These are phyloP conservation scores for Podilymbus podiceps DNA, from an alignment of 2,113 vertebrate genomes.

Conservation along the genomic window DNA sequence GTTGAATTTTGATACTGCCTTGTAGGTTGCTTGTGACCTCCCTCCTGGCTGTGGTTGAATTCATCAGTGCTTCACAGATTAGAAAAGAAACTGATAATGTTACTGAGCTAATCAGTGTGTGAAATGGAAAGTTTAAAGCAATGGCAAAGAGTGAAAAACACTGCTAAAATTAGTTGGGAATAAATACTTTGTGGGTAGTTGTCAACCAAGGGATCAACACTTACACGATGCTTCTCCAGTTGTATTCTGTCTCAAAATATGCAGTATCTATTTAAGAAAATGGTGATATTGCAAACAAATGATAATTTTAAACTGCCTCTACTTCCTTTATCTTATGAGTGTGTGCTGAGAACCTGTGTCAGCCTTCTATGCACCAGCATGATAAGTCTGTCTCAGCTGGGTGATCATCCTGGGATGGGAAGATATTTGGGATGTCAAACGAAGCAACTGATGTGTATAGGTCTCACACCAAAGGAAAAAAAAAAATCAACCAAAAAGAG, in stretches of 20 bases:
- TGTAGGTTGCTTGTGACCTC: not conserved
- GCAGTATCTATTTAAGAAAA: not conserved
- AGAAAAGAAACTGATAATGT: constrained; percentile 17
- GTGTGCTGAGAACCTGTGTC: not conserved
- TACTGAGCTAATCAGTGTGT: constrained; percentile 6
- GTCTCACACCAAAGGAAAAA: not conserved
- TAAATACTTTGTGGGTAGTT: not conserved
- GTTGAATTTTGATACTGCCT: constrained; percentile 28
- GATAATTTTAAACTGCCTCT: not conserved
- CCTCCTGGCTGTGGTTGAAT: not conserved
- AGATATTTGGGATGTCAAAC: not conserved
- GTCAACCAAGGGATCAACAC: not conserved
- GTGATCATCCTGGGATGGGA: not conserved
- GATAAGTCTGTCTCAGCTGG: not conserved
- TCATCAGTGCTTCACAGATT: not conserved
- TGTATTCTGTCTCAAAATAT: not conserved
- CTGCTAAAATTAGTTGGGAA: not conserved
- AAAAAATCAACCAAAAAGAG: not conserved
- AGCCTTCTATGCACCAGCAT: fast-evolving
- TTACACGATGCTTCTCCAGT: not conserved
- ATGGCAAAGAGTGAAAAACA: not conserved
- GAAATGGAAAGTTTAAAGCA: constrained; percentile 15
- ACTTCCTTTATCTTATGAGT: not conserved
- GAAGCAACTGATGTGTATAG: not conserved
- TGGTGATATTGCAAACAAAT: not conserved